Conservation (phyloP, 1,140 invertebrate genomes). For the Dendrolimus punctatus region DNA sequence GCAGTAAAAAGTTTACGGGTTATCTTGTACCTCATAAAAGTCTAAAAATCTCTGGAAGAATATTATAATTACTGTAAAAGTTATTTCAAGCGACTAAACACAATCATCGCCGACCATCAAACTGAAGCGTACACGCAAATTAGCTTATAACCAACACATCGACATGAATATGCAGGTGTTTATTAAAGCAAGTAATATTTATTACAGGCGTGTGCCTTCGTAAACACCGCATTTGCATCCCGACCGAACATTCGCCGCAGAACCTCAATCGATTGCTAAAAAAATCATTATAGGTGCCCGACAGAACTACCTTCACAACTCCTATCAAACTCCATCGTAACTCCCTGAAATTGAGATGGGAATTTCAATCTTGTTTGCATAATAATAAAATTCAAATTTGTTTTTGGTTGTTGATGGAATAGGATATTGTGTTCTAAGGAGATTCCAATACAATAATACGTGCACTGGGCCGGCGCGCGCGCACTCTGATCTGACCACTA, state of each 20-base stretch:
- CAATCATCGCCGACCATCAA: constrained; percentile 3
- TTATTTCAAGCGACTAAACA: background rate
- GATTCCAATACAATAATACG: constrained; percentile 62
- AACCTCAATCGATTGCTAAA: constrained; percentile 65
- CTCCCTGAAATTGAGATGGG: too few relatives aligned
- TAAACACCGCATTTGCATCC: constrained; percentile 61
- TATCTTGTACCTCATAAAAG: too few relatives aligned
- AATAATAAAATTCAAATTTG: too few relatives aligned
- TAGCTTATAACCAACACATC: constrained; percentile 10
- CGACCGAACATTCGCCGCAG: constrained; percentile 45
- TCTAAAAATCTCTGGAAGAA: too few relatives aligned
- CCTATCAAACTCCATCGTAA: too few relatives aligned
- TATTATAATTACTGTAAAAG: too few relatives aligned
- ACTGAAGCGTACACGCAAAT: constrained; percentile 7
- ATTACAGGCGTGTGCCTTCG: constrained; percentile 51
- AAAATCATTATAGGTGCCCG: constrained; percentile 55
- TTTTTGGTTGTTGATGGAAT: constrained; percentile 23
- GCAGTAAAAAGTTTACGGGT: too few relatives aligned
- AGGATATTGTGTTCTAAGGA: constrained; percentile 36
- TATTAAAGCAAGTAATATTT: constrained; percentile 30
- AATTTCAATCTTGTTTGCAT: too few relatives aligned
- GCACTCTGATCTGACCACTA: constrained; percentile 69
- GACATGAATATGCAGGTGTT: constrained; percentile 21
- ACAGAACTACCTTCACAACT: constrained; percentile 35
- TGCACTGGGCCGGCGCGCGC: constrained; percentile 67